Evolutionary conservation across 1,140 invertebrate genomes (phyloP), one percentile per base, ranked within the genome.

Genomic region (Apis laboriosa): DNA sequence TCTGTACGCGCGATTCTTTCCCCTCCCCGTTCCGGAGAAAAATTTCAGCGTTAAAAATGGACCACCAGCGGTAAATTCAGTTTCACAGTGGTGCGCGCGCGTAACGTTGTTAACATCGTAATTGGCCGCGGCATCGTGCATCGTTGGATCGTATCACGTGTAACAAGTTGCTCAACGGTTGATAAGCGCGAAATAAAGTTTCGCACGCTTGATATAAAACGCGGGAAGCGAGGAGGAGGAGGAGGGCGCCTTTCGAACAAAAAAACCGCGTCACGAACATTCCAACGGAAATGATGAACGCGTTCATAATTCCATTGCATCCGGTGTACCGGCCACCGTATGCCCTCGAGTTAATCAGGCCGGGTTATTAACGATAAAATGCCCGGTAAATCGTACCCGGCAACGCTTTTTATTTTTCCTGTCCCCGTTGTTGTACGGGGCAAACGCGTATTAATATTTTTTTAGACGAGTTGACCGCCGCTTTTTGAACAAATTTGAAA

Each of bases 151-250:
- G 34, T 55, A 66, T 68, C 55, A 28, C 80, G 64, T 11, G 55
- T 70, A 82, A 77, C 80, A 70, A 82, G 64, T 82, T 82, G 80
- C 68, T 68, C 74, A 21, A 43, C 80, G 21, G 74, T 9, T 77
- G 75, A 82, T 82, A 82, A 77, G 80, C 80, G 73, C 17, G 80
- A 61, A 82, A 82, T 77, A 77, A 82, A 82, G 75, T 82, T 82
- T 77, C 70, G 24, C 24, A 19, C 24, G 43, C 34, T 19, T 24
- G 43, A 56, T 56, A 56, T 55, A 60, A 68, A 53, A 56, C 55
- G 24, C n/a, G 60, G 13, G 34, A 17, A 56, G 55, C 61, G 61
- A 15, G 21, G 9, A 49, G 34, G 28, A 28, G 66, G 0, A 5
- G 19, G 43, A 9, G 61, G 17, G 9, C 13, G 61, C 15, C 17